phyloP scores from a whole-genome alignment of 2,888 invertebrate genomes.

The Drosophila borborema region DNA sequence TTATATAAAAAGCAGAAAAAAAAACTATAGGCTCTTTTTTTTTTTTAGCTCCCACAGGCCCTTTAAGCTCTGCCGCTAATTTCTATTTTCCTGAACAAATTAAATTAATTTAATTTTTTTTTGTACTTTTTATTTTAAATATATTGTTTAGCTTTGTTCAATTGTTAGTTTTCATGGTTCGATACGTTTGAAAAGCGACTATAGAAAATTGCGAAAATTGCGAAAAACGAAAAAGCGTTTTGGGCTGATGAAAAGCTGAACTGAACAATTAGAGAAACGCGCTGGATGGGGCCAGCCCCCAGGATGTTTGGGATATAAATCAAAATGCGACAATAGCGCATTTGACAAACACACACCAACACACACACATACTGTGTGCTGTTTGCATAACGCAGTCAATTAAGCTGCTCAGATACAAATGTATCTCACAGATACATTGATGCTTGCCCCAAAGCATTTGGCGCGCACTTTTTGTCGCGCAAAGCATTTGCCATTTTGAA shows the following conservation, averaged over 20 bases:
- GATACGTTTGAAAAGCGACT: slow-evolving; percentile 58
- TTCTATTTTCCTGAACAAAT: slow-evolving; percentile 64
- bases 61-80: slow-evolving; percentile 49
- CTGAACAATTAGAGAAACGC: slow-evolving; percentile 51
- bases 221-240: slow-evolving; percentile 48
- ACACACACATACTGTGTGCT: slow-evolving; percentile 29
- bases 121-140: slow-evolving; percentile 3
- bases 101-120: slow-evolving; percentile 56
- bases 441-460: slow-evolving; percentile 56
- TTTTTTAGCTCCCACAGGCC: slow-evolving; percentile 37
- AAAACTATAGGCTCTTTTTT: neutral
- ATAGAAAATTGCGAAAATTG: slow-evolving; percentile 49
- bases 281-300: slow-evolving; percentile 33
- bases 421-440: slow-evolving; percentile 42
- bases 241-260: slow-evolving; percentile 28
- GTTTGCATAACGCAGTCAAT: slow-evolving; percentile 73
- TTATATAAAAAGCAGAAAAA: no score
- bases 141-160: slow-evolving; percentile 4
- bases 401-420: slow-evolving; percentile 66
- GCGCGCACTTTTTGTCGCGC: slow-evolving; percentile 76
- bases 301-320: slow-evolving; percentile 76
- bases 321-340: slow-evolving; percentile 72
- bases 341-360: slow-evolving; percentile 32
- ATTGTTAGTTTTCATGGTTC: slow-evolving; percentile 67
- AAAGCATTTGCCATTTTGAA: slow-evolving; percentile 81